Base-by-base conservation (phyloP, 2,113 vertebrate species). In the Phocoena sinus region DNA sequence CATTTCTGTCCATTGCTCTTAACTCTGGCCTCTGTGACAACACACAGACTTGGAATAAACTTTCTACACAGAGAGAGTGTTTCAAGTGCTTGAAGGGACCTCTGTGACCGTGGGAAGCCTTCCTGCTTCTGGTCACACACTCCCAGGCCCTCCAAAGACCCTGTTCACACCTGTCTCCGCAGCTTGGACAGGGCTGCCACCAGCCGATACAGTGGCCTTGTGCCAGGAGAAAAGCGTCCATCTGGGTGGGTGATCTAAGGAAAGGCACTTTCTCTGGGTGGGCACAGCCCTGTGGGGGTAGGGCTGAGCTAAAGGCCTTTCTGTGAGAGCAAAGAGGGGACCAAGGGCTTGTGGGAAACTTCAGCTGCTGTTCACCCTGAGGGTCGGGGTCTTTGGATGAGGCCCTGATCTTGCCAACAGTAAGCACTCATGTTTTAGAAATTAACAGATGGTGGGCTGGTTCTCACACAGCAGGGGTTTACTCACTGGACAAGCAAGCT, bases 241-340 rank as follows among this genome's bases (percentile, higher is more conserved):
- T 25, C 21, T 5, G 67, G 26, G 33, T 1, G 26, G 13, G 20
- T 17, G 25, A 21, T 18, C 14, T 33, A 6, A 13, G 33, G 58
- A 36, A 17, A 13, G 58, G 31, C 26, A 0, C 26, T 15, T 11
- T 60, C 18, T 56, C 26, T 4, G 38, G 65, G 44, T 13, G 6
- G 33, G 36, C 13, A 9, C 17, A 17, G 31, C 17, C 44, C 73
- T 23, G 2, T 1, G 13, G 65, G 18, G 0, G 0, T 4, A 14
- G 33, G 17, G 41, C 10, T 65, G 85, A 77, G 33, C 50, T 11
- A n/a, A 11, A 1, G 8, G 62, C 76, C 2, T 41, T 56, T 62
- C 1, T 50, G 33, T 53, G 9, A 1, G 47, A 33, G 84, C 33
- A 60, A 14, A 25, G 8, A 58, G 38, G 60, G 18, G 20, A 14